Evolutionary conservation across 2,113 vertebrate genomes (phyloP), one percentile per base, ranked within the genome.

Genomic region (Apteryx mantelli): DNA sequence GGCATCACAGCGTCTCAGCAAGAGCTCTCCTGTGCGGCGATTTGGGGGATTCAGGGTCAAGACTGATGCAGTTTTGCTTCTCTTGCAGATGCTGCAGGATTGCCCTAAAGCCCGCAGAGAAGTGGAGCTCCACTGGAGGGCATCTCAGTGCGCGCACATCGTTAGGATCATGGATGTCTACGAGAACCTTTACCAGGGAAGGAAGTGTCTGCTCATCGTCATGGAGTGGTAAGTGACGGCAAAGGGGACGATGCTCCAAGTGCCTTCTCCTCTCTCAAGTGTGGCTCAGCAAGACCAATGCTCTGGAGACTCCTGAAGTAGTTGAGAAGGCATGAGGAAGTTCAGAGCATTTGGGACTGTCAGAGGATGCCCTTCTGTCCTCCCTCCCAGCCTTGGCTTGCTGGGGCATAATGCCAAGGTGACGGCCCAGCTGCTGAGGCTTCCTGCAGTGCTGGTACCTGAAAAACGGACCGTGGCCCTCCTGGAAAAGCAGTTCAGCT

Each of bases 141-240:
- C 99, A 0, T 99, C 99, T 3, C 99, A 99, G 78, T 99, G 99
- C 40, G 69, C 98, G 0, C 99, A 99, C 97, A 99, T 99, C 11
- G 99, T 99, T 38, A 98, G 98, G 64, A 99, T 99, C 84, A 98
- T 99, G 91, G 99, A 99, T 1, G 99, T 99, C 92, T 99, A 99
- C 8, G 99, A 99, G 97, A 99, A 99, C 95, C 99, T 99, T 21
- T 99, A 99, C 70, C 99, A 99, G 66, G 96, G 98, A 17, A 98
- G 98, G 87, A 99, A 99, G 93, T 99, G 99, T 96, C 98, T 99
- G 82, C 99, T 99, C 85, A 99, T 99, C 30, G 98, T 99, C 94
- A 99, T 99, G 99, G 99, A 99, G 96, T 99, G 99, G 99, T 99
- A 84, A 98, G 99, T 78, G 11, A 80, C 40, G 42, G 52, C 34